Conservation (phyloP, 2,113 vertebrate species). For the Psettodes erumei region DNA sequence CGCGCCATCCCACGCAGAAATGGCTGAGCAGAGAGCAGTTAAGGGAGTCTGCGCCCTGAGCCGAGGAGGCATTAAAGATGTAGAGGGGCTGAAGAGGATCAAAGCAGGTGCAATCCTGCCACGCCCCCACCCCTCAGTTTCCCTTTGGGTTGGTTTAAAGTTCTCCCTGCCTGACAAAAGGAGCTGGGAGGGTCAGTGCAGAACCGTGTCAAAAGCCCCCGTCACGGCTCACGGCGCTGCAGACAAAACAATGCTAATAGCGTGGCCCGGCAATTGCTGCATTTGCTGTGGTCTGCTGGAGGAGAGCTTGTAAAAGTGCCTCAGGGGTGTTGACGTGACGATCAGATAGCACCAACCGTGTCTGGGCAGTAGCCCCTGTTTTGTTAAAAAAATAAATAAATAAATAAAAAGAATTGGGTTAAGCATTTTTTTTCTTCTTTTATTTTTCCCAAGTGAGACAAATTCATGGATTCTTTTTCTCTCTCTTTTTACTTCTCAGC, state of each 20-base stretch:
- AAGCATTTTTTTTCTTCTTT: background rate
- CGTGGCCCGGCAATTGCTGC: background rate
- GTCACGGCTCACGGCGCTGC: background rate
- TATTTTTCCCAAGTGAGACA: background rate
- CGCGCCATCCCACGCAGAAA: slow-evolving; percentile 48
- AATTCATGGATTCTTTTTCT: background rate
- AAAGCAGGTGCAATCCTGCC: slow-evolving; percentile 49
- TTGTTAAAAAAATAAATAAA: background rate
- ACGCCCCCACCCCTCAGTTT: slow-evolving; percentile 16
- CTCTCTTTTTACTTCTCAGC: background rate
- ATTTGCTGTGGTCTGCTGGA: background rate
- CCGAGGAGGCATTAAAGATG: slow-evolving; percentile 63
- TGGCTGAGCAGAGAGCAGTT: slow-evolving; percentile 28
- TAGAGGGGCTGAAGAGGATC: slow-evolving; percentile 49
- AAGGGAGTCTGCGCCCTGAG: slow-evolving; percentile 35
- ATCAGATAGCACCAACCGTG: background rate
- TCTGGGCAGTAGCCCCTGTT: background rate
- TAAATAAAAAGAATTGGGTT: background rate
- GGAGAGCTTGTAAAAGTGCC: background rate
- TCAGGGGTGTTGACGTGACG: background rate
- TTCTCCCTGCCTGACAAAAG: slow-evolving; percentile 29
- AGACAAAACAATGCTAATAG: background rate
- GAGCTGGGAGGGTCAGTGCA: slow-evolving; percentile 3
- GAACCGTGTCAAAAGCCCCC: slow-evolving; percentile 9
- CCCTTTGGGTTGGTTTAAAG: slow-evolving; percentile 27